Evolutionary conservation across 2,888 invertebrate genomes (phyloP).

Genomic region (Drosophila meridionalis): DNA sequence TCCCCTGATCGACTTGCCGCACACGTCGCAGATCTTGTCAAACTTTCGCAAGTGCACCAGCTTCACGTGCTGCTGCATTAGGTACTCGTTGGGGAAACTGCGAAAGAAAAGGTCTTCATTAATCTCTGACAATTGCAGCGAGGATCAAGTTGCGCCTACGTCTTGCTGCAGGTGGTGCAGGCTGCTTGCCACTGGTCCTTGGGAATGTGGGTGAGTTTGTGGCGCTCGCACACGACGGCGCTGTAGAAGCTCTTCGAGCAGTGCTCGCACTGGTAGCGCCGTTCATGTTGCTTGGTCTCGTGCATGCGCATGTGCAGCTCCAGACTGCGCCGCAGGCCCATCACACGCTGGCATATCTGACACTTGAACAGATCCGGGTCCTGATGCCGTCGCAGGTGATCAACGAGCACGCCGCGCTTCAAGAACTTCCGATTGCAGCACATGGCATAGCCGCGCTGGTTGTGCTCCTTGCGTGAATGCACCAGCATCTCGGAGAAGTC

Average conservation of each 20-base stretch:
- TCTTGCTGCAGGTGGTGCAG: conserved; percentile 79
- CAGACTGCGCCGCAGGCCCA: conserved; percentile 74
- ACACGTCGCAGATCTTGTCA: conserved; percentile 82
- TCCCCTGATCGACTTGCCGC: conserved; percentile 81
- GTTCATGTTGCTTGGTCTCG: conserved; percentile 71
- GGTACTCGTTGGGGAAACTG: conserved; percentile 79
- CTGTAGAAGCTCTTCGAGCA: conserved; percentile 82
- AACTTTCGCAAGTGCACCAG: conserved; percentile 81
- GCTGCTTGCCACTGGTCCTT: conserved; percentile 74
- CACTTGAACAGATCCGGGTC: conserved; percentile 83
- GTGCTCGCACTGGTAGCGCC: conserved; percentile 76
- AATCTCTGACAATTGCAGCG: neutral
- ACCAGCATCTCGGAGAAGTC: conserved; percentile 71
- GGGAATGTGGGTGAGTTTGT: conserved; percentile 81
- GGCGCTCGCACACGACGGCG: conserved; percentile 73
- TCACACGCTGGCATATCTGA: conserved; percentile 72
- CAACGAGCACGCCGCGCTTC: conserved; percentile 80
- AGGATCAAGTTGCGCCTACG: conserved; percentile 49
- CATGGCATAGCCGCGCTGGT: conserved; percentile 77
- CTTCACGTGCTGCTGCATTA: conserved; percentile 77
- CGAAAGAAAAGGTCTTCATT: neutral
- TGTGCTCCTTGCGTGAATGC: conserved; percentile 75
- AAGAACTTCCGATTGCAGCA: conserved; percentile 83
- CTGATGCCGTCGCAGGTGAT: conserved; percentile 81
- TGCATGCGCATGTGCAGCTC: conserved; percentile 79